Evolutionary conservation across 2,888 invertebrate genomes (phyloP).

Genomic region (Brachyptera risi): DNA sequence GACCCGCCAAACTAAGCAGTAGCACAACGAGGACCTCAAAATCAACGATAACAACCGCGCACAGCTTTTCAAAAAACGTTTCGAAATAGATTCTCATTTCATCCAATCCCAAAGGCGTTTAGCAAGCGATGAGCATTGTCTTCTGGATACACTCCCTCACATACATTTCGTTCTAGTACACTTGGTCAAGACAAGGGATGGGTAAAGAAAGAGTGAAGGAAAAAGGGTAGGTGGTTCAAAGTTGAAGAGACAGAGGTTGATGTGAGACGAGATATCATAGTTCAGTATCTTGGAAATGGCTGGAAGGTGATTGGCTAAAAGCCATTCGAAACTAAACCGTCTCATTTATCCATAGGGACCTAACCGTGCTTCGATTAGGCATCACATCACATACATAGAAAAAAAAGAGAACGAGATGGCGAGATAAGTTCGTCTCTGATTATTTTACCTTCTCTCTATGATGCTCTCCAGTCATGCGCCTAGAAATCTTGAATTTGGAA

Average conservation of each 20-base stretch:
- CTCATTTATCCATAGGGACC: constrained; percentile 15
- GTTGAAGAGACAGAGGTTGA: neutral
- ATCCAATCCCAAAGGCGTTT: constrained; percentile 11
- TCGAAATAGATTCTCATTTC: constrained; percentile 3
- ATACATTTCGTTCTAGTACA: neutral
- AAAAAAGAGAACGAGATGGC: neutral
- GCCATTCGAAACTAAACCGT: constrained; percentile 15
- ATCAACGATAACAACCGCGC: constrained; percentile 5
- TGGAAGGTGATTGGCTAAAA: constrained; percentile 12
- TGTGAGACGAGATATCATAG: neutral
- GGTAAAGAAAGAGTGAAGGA: neutral
- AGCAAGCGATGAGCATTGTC: neutral
- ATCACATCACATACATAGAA: neutral
- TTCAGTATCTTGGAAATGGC: constrained; percentile 8
- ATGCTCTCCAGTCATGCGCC: constrained; percentile 1
- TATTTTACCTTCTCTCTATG: constrained; percentile 4
- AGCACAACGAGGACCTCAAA: constrained; percentile 2
- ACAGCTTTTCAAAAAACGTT: constrained; percentile 11
- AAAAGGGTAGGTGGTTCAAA: neutral
- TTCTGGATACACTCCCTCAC: neutral
- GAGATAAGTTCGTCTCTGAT: neutral
- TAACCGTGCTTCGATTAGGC: neutral
- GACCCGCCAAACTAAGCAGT: neutral
- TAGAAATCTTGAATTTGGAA: constrained; percentile 7
- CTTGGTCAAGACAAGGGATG: neutral